Base-by-base conservation (phyloP, 2,113 vertebrate species). In the Fregetta grallaria region DNA sequence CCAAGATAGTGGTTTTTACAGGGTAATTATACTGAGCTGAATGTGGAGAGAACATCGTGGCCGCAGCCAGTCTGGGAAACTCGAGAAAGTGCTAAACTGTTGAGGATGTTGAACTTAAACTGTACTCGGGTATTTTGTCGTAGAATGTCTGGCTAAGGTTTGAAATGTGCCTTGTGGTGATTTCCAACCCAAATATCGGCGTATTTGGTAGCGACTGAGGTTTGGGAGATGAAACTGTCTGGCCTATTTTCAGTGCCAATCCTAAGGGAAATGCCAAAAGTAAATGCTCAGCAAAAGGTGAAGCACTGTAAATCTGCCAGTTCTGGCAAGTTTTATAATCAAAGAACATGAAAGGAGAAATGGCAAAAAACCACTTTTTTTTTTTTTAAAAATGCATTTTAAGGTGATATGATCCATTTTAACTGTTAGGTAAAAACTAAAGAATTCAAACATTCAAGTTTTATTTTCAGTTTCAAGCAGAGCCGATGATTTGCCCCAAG, bases 81-180 rank as follows among this genome's bases (percentile, higher is more conserved):
- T 14, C 3, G 83, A 95, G 95, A 15, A 95, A 62, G 90, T 88
- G 95, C 76, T 80, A 59, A 94, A 90, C 74, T 71, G 86, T 73
- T 74, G 79, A 80, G 90, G 78, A 66, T 83, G 78, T 91, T 82
- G 76, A 58, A 19, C 53, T 79, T 49, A 14, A 45, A 3, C 67
- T 38, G 0, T 29, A 6, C 67, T 66, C 27, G 50, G 82, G 8
- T 50, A 5, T 85, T 90, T 38, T 86, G 90, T 62, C 15, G 27
- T 20, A 12, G 61, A 59, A 49, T 30, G 86, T 32, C 85, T 92
- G 85, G 50, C 19, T 90, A 0, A 15, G 75, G 75, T 19, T 47
- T 63, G 72, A 62, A 50, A 22, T 11, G 61, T 80, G 80, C 52
- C 82, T 66, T 71, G 82, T 34, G 22, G 44, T 29, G 44, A 75